Evolutionary conservation across 2,888 invertebrate species (phyloP), one percentile per base, ranked within the genome.

Genomic region (Colletes collaris): DNA sequence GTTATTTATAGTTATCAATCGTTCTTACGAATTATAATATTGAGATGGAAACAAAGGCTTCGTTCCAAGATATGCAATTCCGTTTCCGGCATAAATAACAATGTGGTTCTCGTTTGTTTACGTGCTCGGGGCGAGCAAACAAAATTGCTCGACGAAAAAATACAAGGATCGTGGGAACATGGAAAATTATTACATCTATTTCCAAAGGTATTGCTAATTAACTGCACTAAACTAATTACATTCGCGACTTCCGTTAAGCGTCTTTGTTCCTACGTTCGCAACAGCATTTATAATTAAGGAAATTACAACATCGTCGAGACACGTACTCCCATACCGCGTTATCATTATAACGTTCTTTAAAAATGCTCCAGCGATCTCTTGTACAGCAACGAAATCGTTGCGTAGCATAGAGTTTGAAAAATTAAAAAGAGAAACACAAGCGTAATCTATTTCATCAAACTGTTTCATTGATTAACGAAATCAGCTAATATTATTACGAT

Each of bases 171-270:
- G 50, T 71, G 73, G 11, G 55, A 50, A 75, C 35, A 10, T 10
- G 16, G 5, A 8, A 50, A 19, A 5, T 10, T 50, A 52, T 19
- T 11, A 5, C 59, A 5, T 7, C 19, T n/a, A 37, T 5, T 55
- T 49, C 11, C 37, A 59, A 53, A 53, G 37, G 40, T 56, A 58
- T 75, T 16, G 10, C 44, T 46, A 73, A 75, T 75, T 73, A 62
- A 50, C 16, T 50, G 49, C 62, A 13, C 3, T 16, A 27, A 35
- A 6, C 10, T 63, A 73, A 75, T 75, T 75, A 37, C 11, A 64
- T 37, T 40, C 40, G n/a, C 19, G 5, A 19, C 40, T 66, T 46
- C 59, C 59, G 52, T 65, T 65, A 66, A 11, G 4, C 16, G 59
- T 35, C 44, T 58, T 63, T 63, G 56, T 72, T 72, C 40, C 10